Evolutionary conservation across 2,797 vertebrate genomes (phyloP).

Genomic region (Eulemur albifrons): DNA sequence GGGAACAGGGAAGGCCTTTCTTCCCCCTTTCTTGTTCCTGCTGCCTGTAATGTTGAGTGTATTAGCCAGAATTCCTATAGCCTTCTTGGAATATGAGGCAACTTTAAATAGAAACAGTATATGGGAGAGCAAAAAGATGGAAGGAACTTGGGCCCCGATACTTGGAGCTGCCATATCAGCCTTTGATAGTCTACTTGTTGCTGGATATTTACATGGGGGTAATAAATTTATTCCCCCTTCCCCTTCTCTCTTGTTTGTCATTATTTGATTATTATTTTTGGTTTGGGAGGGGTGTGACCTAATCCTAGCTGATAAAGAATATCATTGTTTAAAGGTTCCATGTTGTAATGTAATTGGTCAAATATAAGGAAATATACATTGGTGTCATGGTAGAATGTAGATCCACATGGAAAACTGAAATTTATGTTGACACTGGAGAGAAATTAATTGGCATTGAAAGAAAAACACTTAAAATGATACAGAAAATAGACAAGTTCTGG

Average conservation of each 20-base stretch:
- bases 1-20: not conserved
- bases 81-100: not conserved
- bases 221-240: not conserved
- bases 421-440: not conserved
- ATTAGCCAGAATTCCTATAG: not conserved
- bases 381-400: not conserved
- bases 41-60: not conserved
- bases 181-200: not conserved
- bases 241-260: not conserved
- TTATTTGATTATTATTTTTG: not conserved
- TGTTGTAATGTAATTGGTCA: not conserved
- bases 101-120: not conserved
- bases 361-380: not conserved
- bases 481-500: not conserved
- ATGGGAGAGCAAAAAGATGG: not conserved
- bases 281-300: not conserved
- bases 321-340: not conserved
- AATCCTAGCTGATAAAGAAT: not conserved
- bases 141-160: not conserved
- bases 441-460: slow-evolving; percentile 5
- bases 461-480: not conserved
- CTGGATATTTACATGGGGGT: not conserved
- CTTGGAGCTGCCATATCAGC: not conserved
- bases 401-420: not conserved
- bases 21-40: not conserved